Evolutionary conservation across 2,888 invertebrate genomes (phyloP).

Genomic region (Archips crataeganus): DNA sequence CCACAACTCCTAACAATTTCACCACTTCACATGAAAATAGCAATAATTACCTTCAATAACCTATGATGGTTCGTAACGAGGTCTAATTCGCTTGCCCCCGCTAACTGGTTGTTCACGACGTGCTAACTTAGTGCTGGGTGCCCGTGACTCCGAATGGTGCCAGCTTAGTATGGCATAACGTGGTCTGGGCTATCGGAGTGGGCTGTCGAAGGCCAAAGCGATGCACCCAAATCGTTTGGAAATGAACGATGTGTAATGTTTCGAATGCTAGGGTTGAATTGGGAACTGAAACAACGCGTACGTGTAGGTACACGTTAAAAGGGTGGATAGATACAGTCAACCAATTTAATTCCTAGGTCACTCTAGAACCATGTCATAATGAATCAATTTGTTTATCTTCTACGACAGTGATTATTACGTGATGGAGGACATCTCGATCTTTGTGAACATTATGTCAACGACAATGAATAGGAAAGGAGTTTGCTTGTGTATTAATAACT

Average conservation of each 20-base stretch:
- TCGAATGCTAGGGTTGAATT: too few relatives aligned
- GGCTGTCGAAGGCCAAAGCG: constrained; percentile 6
- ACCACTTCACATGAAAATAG: not conserved
- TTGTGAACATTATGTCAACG: too few relatives aligned
- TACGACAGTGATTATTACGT: too few relatives aligned
- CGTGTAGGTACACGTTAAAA: too few relatives aligned
- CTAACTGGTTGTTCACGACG: constrained; percentile 43
- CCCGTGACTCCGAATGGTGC: not conserved
- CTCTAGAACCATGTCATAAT: too few relatives aligned
- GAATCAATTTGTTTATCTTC: too few relatives aligned
- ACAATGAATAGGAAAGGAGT: too few relatives aligned
- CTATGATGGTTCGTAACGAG: constrained; percentile 28
- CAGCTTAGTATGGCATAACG: not conserved
- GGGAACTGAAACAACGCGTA: too few relatives aligned
- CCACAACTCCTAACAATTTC: not conserved
- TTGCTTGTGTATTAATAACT: too few relatives aligned
- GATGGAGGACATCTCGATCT: too few relatives aligned
- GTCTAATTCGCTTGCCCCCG: constrained; percentile 37
- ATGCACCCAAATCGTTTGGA: constrained; percentile 23
- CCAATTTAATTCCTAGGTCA: too few relatives aligned
- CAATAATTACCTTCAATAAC: constrained; percentile 2
- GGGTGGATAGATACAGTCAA: too few relatives aligned
- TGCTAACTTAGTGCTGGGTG: constrained; percentile 22
- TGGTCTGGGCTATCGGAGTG: not conserved
- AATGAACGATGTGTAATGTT: not conserved